Evolutionary conservation across 2,797 vertebrate genomes (phyloP), one percentile per base, ranked within the genome.

Genomic region (Tenualosa ilisha): DNA sequence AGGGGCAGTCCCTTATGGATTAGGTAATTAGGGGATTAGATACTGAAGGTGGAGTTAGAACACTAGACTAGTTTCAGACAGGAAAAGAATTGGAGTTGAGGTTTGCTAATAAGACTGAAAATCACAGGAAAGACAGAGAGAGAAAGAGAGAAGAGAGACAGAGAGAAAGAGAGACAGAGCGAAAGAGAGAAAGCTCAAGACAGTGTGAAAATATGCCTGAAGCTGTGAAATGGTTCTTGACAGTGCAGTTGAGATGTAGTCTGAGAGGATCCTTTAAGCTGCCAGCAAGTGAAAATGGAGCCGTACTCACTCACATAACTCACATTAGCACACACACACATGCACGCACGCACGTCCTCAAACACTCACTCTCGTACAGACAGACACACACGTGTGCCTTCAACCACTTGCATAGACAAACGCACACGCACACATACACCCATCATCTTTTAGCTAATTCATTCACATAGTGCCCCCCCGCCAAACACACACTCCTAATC

Each of bases 291-390:
- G 72, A 20, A 79, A 79, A 79, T 79, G 17, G 54, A 83, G 82
- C 40, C n/a, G 59, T 20, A 84, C 37, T 46, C 65, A 84, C 43
- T 50, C 49, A 22, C 26, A 46, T 79, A 43, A 79, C 72, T 79
- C 72, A 46, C 37, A 85, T 15, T 26, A 6, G 26, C 59, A 85
- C 13, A 84, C 26, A 82, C 40, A 84, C 54, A 82, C 40, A 50
- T n/a, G 31, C 53, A 72, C 65, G 15, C 37, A 22, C 72, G 8
- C 61, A 65, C 2, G 59, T 75, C 79, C 82, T 81, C 75, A 84
- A 40, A 24, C 79, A 85, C 83, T 79, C 85, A 83, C 81, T 82
- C 61, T 82, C 9, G 26, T 12, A 65, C 61, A 31, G 63, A 84
- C 82, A 85, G 61, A 84, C 51, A 24, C 75, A 85, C 83, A 84